Percentiles rank a stretch among this genome's conserved stretches.
Conservation (phyloP, 2,888 invertebrate species). For the Iphiclides podalirius region DNA sequence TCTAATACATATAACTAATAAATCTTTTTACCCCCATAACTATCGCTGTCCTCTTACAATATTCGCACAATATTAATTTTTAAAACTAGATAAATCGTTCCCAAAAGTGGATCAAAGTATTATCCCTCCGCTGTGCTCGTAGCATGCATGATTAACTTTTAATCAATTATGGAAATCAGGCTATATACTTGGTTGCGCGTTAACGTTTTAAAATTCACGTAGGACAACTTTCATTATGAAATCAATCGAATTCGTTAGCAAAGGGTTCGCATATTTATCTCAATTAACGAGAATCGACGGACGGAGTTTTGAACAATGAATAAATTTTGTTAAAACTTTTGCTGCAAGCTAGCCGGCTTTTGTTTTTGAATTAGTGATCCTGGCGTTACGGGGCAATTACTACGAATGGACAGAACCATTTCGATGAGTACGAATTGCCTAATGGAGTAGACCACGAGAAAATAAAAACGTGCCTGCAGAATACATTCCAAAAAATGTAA, state of each 20-base stretch:
- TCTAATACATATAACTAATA: too few species aligned
- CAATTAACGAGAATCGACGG: slow-evolving; percentile 4
- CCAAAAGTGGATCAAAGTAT: background rate
- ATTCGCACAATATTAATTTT: too few species aligned
- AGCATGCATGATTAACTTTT: background rate
- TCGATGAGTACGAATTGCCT: background rate
- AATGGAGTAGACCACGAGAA: background rate
- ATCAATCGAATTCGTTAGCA: background rate
- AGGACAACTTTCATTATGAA: slow-evolving; percentile 1
- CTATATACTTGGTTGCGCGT: background rate
- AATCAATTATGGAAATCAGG: slow-evolving; percentile 12
- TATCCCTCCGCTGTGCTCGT: background rate
- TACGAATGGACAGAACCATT: background rate
- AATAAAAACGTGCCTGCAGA: background rate
- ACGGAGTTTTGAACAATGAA: background rate
- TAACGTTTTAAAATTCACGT: background rate
- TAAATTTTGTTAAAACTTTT: background rate
- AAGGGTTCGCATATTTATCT: slow-evolving; percentile 6
- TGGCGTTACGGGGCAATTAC: background rate
- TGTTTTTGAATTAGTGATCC: background rate
- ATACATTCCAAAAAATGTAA: background rate
- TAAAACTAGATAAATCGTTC: too few species aligned
- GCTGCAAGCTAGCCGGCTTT: background rate
- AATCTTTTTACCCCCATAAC: too few species aligned
- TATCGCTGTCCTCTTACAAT: too few species aligned